A percentile compares a stretch with the other conserved stretches of the same genome.
Evolutionary conservation across 1,140 invertebrate species (phyloP).

Genomic region (Pogonomyrmex barbatus): DNA sequence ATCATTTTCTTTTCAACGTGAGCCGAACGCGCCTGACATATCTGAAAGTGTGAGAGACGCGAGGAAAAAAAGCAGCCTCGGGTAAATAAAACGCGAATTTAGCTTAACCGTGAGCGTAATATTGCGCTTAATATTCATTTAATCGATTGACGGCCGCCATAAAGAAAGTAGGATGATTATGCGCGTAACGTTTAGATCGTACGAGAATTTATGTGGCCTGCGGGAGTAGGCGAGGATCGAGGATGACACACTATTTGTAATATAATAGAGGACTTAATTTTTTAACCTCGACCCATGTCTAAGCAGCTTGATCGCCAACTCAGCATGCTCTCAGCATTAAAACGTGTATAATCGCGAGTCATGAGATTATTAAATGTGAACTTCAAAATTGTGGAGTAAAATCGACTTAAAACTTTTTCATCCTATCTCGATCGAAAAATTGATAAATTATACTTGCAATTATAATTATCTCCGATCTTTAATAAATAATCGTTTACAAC

Average conservation of each 20-base stretch:
- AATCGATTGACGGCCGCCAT: constrained; percentile 18
- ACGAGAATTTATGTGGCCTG: constrained; percentile 28
- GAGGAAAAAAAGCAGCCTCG: neutral
- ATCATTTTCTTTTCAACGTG: constrained; percentile 5
- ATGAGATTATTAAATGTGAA: neutral
- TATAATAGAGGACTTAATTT: constrained; percentile 47
- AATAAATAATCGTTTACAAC: constrained; percentile 2
- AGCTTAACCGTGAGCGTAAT: neutral
- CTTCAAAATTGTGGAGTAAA: neutral
- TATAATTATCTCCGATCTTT: neutral
- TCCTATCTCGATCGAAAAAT: neutral
- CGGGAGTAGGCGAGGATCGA: constrained; percentile 44
- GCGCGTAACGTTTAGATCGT: constrained; percentile 22
- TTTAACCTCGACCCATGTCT: constrained; percentile 24
- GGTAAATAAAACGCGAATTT: neutral
- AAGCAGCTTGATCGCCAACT: neutral
- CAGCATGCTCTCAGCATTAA: neutral
- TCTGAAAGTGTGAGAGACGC: constrained; percentile 3
- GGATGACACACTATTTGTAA: constrained; percentile 45
- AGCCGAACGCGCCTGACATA: neutral
- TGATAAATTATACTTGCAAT: neutral
- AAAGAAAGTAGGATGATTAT: constrained; percentile 25
- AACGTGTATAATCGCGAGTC: neutral
- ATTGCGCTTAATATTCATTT: constrained; percentile 40
- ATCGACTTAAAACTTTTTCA: neutral